Base-by-base conservation (phyloP, 2,113 vertebrate species). In the Morone chrysops region DNA sequence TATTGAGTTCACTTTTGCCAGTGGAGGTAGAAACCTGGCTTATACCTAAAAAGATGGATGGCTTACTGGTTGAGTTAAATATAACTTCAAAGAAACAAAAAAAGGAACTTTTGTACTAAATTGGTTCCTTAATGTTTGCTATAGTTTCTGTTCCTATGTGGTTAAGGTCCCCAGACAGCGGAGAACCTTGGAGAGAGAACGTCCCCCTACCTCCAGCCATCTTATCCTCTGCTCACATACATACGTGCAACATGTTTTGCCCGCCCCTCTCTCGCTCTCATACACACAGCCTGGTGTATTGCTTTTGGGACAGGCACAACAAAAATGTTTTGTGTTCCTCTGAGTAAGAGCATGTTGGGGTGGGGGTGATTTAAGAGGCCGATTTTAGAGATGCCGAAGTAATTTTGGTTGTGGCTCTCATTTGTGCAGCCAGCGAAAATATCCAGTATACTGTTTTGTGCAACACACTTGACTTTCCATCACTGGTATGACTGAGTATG, bases 301-400 rank as follows among this genome's bases (percentile, higher is more conserved):
- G 53, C 56, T 85, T 69, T 85, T 81, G 80, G 80, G 60, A 63
- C 54, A 57, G 54, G 57, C 80, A 69, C 82, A 80, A 67, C 69
- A 80, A 9, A 80, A 87, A 87, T 78, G 73, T 83, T 87, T 82
- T 54, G 51, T 82, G 82, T 84, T 84, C 86, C 70, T 48, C 11
- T 48, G 50, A 60, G 65, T 70, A 4, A 45, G 54, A 41, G n/a
- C 38, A 25, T 25, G 31, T 36, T 41, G 11, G 48, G 25, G 38
- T 10, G 8, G 62, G 40, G n/a, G 4, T 63, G 61, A 57, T 75
- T 77, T 75, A 69, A 65, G 51, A 17, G 60, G 38, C 1, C 9
- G 54, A 38, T 70, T 84, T 72, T 31, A 60, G 67, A 38, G 48
- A 60, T 70, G 22, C 17, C 62, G 47, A 61, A 60, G 22, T 48